Conservation (phyloP, 2,113 vertebrate species). For the pig (Sus scrofa) region T2T-Sscrofa CM000819.6:62909001-62909500, state of each 20-base stretch:
- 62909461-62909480: slow-evolving; percentile 5
- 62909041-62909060: no score
- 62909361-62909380: neutral
- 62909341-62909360: neutral
- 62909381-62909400: neutral
- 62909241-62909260: neutral
- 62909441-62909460: neutral
- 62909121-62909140: no score
- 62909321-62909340: neutral
- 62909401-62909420: neutral
- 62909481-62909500: neutral
- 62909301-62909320: neutral
- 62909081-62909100: no score
- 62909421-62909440: neutral
- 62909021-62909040: no score
- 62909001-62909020: neutral
- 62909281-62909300: neutral
- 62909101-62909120: no score
- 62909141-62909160: no score
- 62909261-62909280: neutral
- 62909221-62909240: neutral
- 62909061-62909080: no score
- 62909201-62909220: neutral
- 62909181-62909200: no score
- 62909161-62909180: no score